Evolutionary conservation across 2,797 vertebrate species (phyloP).

Genomic region (Molossus alvarezi): DNA sequence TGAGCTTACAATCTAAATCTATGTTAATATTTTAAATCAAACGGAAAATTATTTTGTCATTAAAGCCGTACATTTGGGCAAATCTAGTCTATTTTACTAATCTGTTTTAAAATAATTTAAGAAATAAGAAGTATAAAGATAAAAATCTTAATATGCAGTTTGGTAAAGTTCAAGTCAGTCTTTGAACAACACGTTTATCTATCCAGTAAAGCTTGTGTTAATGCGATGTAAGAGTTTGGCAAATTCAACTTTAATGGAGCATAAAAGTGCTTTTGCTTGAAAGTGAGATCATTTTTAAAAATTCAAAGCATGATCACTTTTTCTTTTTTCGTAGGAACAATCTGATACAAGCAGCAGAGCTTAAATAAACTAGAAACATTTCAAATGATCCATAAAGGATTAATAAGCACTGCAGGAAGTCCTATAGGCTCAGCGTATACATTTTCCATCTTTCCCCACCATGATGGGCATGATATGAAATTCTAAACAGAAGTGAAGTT

Average conservation of each 20-base stretch:
- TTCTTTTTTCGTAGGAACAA: slow-evolving; percentile 92
- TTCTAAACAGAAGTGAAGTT: slow-evolving; percentile 92
- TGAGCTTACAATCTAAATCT: slow-evolving; percentile 67
- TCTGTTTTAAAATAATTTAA: slow-evolving; percentile 85
- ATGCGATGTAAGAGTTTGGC: slow-evolving; percentile 92
- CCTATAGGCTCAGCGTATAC: slow-evolving; percentile 93
- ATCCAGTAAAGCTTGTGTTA: slow-evolving; percentile 93
- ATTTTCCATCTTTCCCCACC: slow-evolving; percentile 90
- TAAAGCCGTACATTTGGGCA: slow-evolving; percentile 69
- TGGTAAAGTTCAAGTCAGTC: slow-evolving; percentile 92
- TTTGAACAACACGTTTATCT: slow-evolving; percentile 91
- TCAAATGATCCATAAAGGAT: slow-evolving; percentile 95
- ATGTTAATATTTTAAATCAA: slow-evolving; percentile 51
- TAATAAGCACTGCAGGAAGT: slow-evolving; percentile 94
- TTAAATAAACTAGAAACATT: slow-evolving; percentile 95
- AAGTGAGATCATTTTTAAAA: slow-evolving; percentile 94
- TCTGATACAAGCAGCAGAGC: slow-evolving; percentile 93
- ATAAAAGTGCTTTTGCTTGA: slow-evolving; percentile 94
- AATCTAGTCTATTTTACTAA: slow-evolving; percentile 77
- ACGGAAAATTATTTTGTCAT: slow-evolving; percentile 67
- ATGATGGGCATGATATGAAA: slow-evolving; percentile 91
- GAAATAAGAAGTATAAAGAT: slow-evolving; percentile 85
- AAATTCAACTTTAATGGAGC: slow-evolving; percentile 94
- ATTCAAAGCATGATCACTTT: slow-evolving; percentile 94
- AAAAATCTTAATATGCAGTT: slow-evolving; percentile 93